Conservation (phyloP, 2,113 vertebrate genomes). For the Arizona elegans region DNA sequence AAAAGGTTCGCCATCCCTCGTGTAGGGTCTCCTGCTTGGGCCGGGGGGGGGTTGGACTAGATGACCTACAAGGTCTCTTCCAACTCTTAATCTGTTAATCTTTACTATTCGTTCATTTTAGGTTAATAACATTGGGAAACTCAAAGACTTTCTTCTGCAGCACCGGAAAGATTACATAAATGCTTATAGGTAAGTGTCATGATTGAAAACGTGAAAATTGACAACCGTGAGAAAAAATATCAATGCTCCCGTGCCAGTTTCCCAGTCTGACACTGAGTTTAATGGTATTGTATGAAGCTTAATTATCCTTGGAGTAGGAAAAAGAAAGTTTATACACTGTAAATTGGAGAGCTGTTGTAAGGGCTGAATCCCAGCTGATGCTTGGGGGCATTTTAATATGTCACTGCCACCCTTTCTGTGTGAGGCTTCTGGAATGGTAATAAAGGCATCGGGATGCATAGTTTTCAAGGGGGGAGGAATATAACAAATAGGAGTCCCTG, state of each 20-base stretch:
- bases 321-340: background rate
- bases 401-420: background rate
- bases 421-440: background rate
- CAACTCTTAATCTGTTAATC: background rate
- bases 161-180: slow-evolving; percentile 97
- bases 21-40: no score
- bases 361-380: background rate
- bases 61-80: no score
- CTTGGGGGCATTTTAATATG: background rate
- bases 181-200: slow-evolving; percentile 80
- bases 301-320: background rate
- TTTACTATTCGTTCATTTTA: slow-evolving; percentile 53
- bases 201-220: background rate
- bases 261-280: background rate
- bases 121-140: slow-evolving; percentile 93
- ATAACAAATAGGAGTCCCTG: background rate
- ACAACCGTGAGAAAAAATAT: background rate
- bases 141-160: slow-evolving; percentile 95
- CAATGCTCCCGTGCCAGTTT: background rate
- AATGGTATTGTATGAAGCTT: background rate
- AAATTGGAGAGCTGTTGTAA: background rate
- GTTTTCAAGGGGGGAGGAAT: background rate
- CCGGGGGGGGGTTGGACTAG: no score
- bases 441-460: background rate
- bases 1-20: no score